These are phyloP conservation scores for Apantesis nais DNA, from an alignment of 2,888 invertebrate genomes.

Conservation along the genomic window DNA sequence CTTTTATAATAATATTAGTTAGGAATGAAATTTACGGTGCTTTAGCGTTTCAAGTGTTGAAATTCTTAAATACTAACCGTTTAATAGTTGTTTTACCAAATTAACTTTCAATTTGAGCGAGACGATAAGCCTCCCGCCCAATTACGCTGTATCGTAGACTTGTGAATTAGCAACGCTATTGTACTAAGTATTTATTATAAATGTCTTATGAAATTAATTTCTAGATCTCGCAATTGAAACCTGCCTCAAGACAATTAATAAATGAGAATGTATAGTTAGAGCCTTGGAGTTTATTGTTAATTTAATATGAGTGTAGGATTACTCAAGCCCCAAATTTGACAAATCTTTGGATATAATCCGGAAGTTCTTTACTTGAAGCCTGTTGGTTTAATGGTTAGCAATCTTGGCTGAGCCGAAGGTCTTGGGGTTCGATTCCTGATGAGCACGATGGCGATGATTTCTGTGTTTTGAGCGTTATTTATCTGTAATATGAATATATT, in stretches of 20 bases:
- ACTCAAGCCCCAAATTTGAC: background rate
- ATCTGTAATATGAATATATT: too few species aligned
- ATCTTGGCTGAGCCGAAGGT: background rate
- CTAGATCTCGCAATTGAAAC: background rate
- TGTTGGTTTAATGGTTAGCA: background rate
- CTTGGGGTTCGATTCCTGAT: too few species aligned
- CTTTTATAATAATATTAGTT: background rate
- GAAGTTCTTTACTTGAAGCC: background rate
- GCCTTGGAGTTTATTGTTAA: background rate
- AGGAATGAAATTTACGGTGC: background rate
- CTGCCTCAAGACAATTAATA: background rate
- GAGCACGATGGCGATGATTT: too few species aligned
- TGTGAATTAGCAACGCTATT: constrained; percentile 3
- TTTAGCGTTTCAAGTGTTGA: constrained; percentile 7
- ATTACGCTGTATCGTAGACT: constrained; percentile 9
- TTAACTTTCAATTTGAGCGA: constrained; percentile 13
- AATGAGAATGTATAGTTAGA: background rate
- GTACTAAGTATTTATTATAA: background rate
- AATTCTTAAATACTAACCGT: constrained; percentile 9
- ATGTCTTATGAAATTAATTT: constrained; percentile 4
- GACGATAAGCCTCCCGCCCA: constrained; percentile 16
- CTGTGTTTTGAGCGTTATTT: too few species aligned
- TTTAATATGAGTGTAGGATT: background rate
- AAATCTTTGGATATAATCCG: background rate
- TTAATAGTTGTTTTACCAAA: constrained; percentile 13